A percentile compares a stretch with the other conserved stretches of the same genome.
These are phyloP conservation scores for Branchinecta lynchi DNA, from an alignment of 1,140 invertebrate species.

Conservation along the genomic window DNA sequence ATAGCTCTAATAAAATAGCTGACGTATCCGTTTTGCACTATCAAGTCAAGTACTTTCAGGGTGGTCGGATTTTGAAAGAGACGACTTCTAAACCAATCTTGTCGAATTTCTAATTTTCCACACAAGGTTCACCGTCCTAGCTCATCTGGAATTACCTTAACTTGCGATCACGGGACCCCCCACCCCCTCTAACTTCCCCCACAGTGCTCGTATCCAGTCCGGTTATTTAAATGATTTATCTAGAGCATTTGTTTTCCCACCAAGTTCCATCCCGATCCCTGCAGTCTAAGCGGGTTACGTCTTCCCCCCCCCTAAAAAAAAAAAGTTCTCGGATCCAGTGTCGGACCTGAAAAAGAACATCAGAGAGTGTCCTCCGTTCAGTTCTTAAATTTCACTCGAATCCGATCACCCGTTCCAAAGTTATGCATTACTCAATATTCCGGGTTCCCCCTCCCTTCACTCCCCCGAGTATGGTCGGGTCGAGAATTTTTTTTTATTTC, in stretches of 20 bases:
- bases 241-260: conserved; percentile 1
- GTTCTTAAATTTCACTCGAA: background rate
- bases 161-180: conserved; percentile 3
- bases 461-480: background rate
- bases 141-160: background rate
- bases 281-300: background rate
- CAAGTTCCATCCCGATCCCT: conserved; percentile 4
- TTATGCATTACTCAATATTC: background rate
- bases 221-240: background rate
- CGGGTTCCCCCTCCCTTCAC: background rate
- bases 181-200: background rate
- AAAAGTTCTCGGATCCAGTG: background rate
- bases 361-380: background rate
- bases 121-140: background rate
- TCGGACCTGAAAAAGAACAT: background rate
- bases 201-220: background rate
- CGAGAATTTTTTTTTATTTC: too few relatives aligned
- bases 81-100: background rate
- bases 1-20: too few relatives aligned
- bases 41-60: too few relatives aligned
- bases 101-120: background rate
- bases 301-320: background rate
- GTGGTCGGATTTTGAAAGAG: background rate
- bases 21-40: too few relatives aligned
- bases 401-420: background rate